phyloP scores from a whole-genome alignment of 2,888 invertebrate genomes.

The Allacma fusca region DNA sequence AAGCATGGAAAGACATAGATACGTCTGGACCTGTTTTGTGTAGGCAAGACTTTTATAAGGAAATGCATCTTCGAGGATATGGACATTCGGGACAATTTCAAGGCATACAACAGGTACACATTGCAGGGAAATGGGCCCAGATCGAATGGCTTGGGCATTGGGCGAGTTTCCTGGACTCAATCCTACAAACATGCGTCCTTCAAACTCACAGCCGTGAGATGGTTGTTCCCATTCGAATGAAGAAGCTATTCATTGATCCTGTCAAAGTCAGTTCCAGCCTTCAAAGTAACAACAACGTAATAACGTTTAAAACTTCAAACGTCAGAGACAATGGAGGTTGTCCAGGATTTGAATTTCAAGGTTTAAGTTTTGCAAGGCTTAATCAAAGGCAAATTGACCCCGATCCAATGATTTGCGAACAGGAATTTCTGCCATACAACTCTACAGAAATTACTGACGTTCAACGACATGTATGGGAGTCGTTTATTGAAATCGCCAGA shows the following conservation, averaged over 20 bases:
- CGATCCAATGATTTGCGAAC: conserved; percentile 61
- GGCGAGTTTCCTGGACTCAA: conserved; percentile 87
- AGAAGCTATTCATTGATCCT: conserved; percentile 75
- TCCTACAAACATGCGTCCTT: conserved; percentile 83
- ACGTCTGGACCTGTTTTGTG: conserved; percentile 38
- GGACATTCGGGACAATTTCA: conserved; percentile 63
- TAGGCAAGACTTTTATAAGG: conserved; percentile 63
- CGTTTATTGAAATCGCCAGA: not conserved
- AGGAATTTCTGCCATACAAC: conserved; percentile 65
- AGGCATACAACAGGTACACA: conserved; percentile 64
- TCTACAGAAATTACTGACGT: too few species aligned
- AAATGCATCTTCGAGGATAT: conserved; percentile 64
- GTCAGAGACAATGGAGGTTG: too few species aligned
- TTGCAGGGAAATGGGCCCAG: conserved; percentile 63
- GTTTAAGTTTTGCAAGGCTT: not conserved
- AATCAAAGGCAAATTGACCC: not conserved
- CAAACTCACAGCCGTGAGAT: conserved; percentile 75
- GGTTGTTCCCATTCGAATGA: conserved; percentile 78
- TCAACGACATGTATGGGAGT: not conserved
- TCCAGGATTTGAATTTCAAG: too few species aligned
- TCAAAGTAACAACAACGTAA: too few species aligned
- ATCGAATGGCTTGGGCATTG: conserved; percentile 80
- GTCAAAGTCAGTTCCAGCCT: not conserved
- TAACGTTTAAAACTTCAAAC: too few species aligned
- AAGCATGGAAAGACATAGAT: not conserved